These are phyloP conservation scores for Hirudo medicinalis DNA, from an alignment of 1,140 invertebrate genomes.

Conservation along the genomic window DNA sequence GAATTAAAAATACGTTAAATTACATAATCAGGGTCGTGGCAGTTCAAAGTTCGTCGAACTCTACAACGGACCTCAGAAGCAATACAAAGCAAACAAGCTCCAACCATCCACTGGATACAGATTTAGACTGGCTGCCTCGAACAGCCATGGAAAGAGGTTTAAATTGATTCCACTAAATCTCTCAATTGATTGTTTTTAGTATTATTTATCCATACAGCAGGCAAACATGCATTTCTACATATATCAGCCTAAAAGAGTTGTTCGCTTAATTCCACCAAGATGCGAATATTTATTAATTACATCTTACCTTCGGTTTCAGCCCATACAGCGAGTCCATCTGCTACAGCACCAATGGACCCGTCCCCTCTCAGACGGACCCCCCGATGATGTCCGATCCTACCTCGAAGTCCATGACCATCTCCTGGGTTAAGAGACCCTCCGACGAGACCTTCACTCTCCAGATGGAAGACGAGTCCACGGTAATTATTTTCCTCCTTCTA, in stretches of 20 bases:
- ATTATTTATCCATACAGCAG: too few relatives aligned
- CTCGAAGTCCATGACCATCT: slow-evolving; percentile 51
- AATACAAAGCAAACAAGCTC: slow-evolving; percentile 57
- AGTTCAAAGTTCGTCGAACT: slow-evolving; percentile 52
- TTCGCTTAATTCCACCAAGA: neutral
- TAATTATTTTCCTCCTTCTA: slow-evolving; percentile 23
- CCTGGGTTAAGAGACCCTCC: slow-evolving; percentile 56
- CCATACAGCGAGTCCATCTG: slow-evolving; percentile 55
- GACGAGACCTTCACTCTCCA: slow-evolving; percentile 67
- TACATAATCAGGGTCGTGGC: slow-evolving; percentile 29
- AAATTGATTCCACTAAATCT: neutral
- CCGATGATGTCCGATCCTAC: slow-evolving; percentile 52
- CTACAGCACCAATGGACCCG: slow-evolving; percentile 47
- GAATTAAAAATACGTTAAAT: neutral
- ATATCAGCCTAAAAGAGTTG: too few relatives aligned
- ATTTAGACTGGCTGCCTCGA: slow-evolving; percentile 65
- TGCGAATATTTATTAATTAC: neutral
- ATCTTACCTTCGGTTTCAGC: slow-evolving; percentile 38
- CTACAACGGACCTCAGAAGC: slow-evolving; percentile 53
- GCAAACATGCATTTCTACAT: too few relatives aligned
- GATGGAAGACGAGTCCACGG: slow-evolving; percentile 58
- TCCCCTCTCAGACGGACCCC: slow-evolving; percentile 52
- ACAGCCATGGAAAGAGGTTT: slow-evolving; percentile 57
- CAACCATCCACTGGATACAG: slow-evolving; percentile 60
- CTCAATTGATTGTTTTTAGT: too few relatives aligned